Evolutionary conservation across 1,140 invertebrate species (phyloP).

Genomic region (Manduca sexta): DNA sequence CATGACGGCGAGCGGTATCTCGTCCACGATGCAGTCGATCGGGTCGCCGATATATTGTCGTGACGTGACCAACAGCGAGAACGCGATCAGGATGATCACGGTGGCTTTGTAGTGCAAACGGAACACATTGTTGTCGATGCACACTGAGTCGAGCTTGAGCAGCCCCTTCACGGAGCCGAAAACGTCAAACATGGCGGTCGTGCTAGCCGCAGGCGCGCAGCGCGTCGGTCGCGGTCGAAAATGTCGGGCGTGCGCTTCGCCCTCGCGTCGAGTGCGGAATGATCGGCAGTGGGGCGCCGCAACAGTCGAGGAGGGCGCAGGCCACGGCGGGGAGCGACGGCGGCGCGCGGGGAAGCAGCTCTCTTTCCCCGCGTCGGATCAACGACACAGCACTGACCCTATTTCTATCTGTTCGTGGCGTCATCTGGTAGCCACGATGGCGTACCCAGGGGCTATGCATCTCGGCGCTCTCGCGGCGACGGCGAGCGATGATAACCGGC

Average conservation of each 20-base stretch:
- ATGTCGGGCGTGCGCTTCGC: conserved; percentile 76
- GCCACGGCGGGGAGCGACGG: conserved; percentile 18
- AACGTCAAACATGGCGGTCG: conserved; percentile 89
- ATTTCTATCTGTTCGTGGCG: conserved; percentile 63
- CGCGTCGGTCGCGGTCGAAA: conserved; percentile 93
- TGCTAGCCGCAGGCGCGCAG: conserved; percentile 90
- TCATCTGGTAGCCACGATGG: conserved; percentile 60
- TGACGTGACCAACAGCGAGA: conserved; percentile 93
- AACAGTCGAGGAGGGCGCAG: conserved; percentile 21
- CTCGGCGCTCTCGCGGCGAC: conserved; percentile 26
- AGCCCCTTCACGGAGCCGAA: conserved; percentile 94
- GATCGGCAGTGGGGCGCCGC: conserved; percentile 26
- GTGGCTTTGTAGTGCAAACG: conserved; percentile 96
- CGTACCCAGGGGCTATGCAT: conserved; percentile 50
- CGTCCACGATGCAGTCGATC: conserved; percentile 94
- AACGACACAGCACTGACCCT: conserved; percentile 67
- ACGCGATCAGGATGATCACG: conserved; percentile 92
- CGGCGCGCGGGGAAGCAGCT: conserved; percentile 12
- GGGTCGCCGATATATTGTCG: conserved; percentile 96
- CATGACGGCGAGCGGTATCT: conserved; percentile 89
- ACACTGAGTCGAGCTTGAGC: conserved; percentile 91
- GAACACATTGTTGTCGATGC: conserved; percentile 96
- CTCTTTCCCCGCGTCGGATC: conserved; percentile 43
- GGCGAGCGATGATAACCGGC: too few relatives aligned
- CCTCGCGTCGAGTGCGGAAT: conserved; percentile 60